phyloP scores from a whole-genome alignment of 2,888 invertebrate species.

The Branchellion lobata region DNA sequence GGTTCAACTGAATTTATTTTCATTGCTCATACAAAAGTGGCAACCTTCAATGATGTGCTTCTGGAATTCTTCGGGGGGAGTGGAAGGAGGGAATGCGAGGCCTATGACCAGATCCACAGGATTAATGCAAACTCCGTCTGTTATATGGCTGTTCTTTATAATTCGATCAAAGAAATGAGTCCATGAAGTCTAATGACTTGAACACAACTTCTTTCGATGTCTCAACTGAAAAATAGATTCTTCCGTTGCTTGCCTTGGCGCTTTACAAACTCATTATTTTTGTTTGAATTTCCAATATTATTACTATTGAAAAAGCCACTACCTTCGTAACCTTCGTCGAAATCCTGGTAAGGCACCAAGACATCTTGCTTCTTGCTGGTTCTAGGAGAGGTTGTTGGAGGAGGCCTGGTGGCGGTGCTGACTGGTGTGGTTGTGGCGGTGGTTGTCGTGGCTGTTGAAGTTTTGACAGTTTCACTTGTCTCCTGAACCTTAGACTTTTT shows the following conservation, averaged over 20 bases:
- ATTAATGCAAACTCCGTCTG: conserved; percentile 1
- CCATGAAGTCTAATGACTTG: no score
- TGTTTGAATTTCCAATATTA: no score
- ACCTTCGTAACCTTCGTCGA: no score
- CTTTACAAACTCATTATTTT: no score
- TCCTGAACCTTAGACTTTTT: no score
- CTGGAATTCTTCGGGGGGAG: conserved; percentile 6
- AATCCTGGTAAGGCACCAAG: no score
- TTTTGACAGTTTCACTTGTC: background rate
- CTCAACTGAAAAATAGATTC: no score
- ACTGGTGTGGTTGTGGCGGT: background rate
- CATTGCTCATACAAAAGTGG: background rate
- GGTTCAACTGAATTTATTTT: background rate
- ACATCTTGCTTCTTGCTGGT: background rate
- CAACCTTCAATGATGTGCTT: conserved; percentile 17
- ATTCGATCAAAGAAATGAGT: no score
- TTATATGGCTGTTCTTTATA: no score
- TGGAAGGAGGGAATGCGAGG: conserved; percentile 18
- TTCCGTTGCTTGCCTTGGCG: no score
- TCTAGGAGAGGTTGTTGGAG: background rate
- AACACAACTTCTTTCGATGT: no score
- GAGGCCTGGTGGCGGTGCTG: background rate
- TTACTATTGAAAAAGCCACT: no score
- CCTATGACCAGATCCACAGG: conserved; percentile 26
- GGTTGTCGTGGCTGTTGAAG: conserved; percentile 20